phyloP scores from a whole-genome alignment of 2,888 invertebrate species.

The Drosophila sordidula region DNA sequence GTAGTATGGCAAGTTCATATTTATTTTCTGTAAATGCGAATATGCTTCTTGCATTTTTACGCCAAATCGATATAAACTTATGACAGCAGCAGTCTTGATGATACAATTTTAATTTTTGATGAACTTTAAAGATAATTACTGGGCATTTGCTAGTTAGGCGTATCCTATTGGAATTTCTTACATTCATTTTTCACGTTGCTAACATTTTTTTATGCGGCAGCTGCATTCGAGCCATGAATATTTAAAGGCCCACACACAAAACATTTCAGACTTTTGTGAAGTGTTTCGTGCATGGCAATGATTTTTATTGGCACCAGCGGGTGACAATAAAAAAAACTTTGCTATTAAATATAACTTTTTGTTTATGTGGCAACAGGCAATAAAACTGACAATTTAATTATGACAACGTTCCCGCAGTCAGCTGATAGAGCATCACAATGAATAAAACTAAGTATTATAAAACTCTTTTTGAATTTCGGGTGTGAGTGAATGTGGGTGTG shows the following conservation, averaged over 20 bases:
- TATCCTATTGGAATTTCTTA: background rate
- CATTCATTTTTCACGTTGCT: conserved; percentile 1
- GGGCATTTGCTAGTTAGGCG: background rate
- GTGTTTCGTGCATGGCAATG: conserved; percentile 43
- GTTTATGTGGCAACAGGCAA: conserved; percentile 55
- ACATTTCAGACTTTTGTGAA: conserved; percentile 12
- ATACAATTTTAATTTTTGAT: background rate
- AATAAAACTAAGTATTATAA: conserved; percentile 58
- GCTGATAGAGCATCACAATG: conserved; percentile 38
- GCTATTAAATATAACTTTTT: conserved; percentile 56
- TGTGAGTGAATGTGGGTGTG: conserved; percentile 19
- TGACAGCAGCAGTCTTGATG: no score
- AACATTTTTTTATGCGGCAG: conserved; percentile 24
- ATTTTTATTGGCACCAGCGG: conserved; percentile 51
- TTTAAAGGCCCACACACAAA: conserved; percentile 76
- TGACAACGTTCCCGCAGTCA: conserved; percentile 41
- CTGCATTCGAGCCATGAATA: conserved; percentile 80
- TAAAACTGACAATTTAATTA: conserved; percentile 76
- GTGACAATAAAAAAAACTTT: conserved; percentile 46
- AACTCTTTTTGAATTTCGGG: conserved; percentile 39
- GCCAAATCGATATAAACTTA: no score
- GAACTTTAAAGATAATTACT: background rate
- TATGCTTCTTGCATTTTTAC: no score
- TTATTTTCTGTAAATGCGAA: no score
- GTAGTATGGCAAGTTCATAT: no score